Evolutionary conservation across 2,113 vertebrate species (phyloP), one percentile per base, ranked within the genome.

Genomic region (Stigmatopora argus): DNA sequence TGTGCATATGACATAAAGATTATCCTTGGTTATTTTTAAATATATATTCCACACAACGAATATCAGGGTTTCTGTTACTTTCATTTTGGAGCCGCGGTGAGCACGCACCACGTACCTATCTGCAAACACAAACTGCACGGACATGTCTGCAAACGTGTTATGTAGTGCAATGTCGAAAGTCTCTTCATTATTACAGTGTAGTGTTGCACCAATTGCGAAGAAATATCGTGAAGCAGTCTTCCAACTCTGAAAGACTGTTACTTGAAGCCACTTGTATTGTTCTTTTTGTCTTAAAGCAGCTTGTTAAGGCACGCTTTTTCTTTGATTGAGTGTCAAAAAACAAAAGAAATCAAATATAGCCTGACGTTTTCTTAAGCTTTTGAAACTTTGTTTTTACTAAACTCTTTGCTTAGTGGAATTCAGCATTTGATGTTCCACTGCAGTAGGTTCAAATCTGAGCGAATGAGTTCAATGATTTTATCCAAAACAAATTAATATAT

Each of bases 401-500:
- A 56, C 5, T 31, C 2, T 31, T 31, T 56, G 23, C 53, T 56
- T 26, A 55, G 46, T 14, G 46, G 46, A 15, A 48, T 48, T 17
- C 46, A 15, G 15, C 46, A 17, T 48, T 15, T 17, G 13, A 48
- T 14, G 21, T 56, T 56, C 53, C 23, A 55, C 53, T 26, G 13
- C 23, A 31, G 53, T 56, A 15, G 6, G 26, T 56, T 23, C 13
- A 56, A 31, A 56, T 31, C 21, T 31, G 12, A 56, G 23, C 12
- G 13, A 26, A 23, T 7, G 12, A 23, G 21, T 31, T 60, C 7
- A n/a, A 49, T 49, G 5, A 18, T 63, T 47, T 49, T n/a, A 66
- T 53, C 26, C 9, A 72, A 14, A 72, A 23, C 21, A 62, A 55
- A 17, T 13, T 18, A 17, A 26, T 56, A 55, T 65, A 55, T 65